These are phyloP conservation scores for Cheilosia vernalis DNA, from an alignment of 2,888 invertebrate genomes.

Conservation along the genomic window DNA sequence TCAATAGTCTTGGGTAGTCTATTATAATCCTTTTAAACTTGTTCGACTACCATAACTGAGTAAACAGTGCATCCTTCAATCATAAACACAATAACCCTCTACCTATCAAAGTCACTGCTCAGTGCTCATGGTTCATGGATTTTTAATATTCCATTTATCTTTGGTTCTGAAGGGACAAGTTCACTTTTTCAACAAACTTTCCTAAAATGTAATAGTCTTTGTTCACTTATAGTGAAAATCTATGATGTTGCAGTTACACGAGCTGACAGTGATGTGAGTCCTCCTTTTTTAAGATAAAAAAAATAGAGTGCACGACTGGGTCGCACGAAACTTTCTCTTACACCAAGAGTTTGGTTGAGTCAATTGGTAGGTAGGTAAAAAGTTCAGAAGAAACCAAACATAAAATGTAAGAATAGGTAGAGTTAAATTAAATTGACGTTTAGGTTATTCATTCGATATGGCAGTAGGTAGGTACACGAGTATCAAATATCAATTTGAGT, in stretches of 20 bases:
- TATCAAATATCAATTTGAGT: no score
- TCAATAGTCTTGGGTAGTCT: no score
- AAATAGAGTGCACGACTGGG: no score
- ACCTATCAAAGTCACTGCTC: constrained; percentile 9
- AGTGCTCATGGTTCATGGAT: constrained; percentile 3
- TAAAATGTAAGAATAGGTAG: no score
- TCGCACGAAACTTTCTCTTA: no score
- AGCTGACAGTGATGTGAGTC: not conserved
- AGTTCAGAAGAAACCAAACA: no score
- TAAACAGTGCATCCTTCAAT: not conserved
- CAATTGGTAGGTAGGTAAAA: no score
- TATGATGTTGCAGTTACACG: constrained; percentile 16
- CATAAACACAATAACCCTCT: not conserved
- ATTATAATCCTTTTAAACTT: no score
- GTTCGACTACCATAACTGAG: not conserved
- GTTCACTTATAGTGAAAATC: constrained; percentile 26
- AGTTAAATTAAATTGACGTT: no score
- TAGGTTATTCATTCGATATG: no score
- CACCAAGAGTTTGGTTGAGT: no score
- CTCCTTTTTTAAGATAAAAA: not conserved
- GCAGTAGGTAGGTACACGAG: no score
- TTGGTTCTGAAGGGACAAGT: not conserved
- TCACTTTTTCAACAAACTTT: constrained; percentile 4
- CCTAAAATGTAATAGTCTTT: not conserved
- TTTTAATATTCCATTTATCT: constrained; percentile 4